phyloP scores from a whole-genome alignment of 2,888 invertebrate genomes.

The Empis stercorea region DNA sequence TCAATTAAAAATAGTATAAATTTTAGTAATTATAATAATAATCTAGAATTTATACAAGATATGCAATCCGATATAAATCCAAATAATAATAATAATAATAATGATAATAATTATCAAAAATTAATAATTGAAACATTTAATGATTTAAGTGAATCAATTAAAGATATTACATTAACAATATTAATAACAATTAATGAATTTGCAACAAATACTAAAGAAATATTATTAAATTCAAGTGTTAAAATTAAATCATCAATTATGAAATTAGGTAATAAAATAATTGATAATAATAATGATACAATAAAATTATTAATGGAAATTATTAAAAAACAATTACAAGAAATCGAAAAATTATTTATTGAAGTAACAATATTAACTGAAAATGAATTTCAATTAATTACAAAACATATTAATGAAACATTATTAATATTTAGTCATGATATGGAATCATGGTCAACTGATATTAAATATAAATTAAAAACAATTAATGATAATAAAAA shows the following conservation, averaged over 20 bases:
- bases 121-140: not conserved
- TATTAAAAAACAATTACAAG: not conserved
- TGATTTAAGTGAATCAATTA: not conserved
- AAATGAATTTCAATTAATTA: conserved; percentile 17
- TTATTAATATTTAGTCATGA: conserved; percentile 20
- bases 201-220: not conserved
- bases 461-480: conserved; percentile 18
- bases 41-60: no score
- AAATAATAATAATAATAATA: no score
- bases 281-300: not conserved
- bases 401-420: conserved; percentile 20
- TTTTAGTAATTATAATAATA: no score
- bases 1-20: no score
- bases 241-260: not conserved
- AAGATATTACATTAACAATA: not conserved
- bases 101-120: not conserved
- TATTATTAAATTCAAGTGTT: not conserved
- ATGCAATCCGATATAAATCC: no score
- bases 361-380: conserved; percentile 10
- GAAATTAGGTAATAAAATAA: not conserved
- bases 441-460: conserved; percentile 19
- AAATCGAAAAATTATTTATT: not conserved
- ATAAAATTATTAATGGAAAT: not conserved
- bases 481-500: conserved; percentile 16
- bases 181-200: not conserved